These are phyloP conservation scores for Manis javanica DNA, from an alignment of 2,797 vertebrate genomes.

Conservation along the genomic window DNA sequence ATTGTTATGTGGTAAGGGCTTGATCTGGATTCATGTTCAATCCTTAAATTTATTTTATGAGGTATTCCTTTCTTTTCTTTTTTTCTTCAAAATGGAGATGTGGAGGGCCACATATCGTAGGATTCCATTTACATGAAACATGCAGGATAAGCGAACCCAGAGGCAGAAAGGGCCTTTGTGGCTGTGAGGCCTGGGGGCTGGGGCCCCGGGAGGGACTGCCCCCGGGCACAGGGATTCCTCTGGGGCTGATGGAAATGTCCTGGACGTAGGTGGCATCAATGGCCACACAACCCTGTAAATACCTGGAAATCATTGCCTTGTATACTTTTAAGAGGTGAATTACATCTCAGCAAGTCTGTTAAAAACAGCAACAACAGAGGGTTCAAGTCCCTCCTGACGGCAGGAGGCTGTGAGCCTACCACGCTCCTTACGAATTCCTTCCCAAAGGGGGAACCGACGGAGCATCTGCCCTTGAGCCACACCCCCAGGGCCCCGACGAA, in stretches of 20 bases:
- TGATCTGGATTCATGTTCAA: fast-evolving
- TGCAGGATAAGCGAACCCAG: fast-evolving
- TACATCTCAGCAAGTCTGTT: background rate
- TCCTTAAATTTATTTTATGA: background rate
- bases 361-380: background rate
- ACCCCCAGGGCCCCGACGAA: fast-evolving
- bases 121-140: fast-evolving
- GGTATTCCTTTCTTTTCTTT: background rate
- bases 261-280: fast-evolving
- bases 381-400: background rate
- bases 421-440: background rate
- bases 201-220: background rate
- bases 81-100: background rate
- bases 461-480: fast-evolving
- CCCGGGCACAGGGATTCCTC: fast-evolving
- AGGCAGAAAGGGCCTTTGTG: fast-evolving
- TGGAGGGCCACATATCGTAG: too few relatives aligned
- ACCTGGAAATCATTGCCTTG: background rate
- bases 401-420: background rate
- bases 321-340: background rate
- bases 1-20: background rate
- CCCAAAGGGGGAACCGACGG: background rate
- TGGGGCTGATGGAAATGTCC: too few relatives aligned
- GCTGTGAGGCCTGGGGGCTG: background rate
- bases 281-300: too few relatives aligned